A percentile compares a stretch with the other conserved stretches of the same genome.
phyloP scores from a whole-genome alignment of 2,888 invertebrate species.

The Gortyna flavago region DNA sequence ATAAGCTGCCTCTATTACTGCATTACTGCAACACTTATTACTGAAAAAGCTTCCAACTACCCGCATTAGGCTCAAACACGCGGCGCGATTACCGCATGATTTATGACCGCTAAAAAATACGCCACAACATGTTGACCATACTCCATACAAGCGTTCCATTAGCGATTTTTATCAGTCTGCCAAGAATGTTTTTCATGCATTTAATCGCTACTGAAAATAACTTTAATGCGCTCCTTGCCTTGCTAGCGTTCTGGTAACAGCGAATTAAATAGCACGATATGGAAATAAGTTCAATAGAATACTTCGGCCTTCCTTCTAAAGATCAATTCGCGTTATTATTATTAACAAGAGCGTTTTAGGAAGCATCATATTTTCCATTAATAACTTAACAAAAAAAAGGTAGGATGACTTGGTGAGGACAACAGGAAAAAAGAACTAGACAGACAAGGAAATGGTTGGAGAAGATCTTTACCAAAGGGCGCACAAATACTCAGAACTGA shows the following conservation, averaged over 20 bases:
- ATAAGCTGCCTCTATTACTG: slow-evolving; percentile 14
- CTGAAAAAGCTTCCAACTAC: slow-evolving; percentile 35
- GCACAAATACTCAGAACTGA: background rate
- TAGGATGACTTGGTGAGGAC: background rate
- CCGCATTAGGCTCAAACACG: slow-evolving; percentile 33
- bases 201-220: slow-evolving; percentile 59
- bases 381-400: background rate
- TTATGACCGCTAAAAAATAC: slow-evolving; percentile 48
- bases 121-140: slow-evolving; percentile 13
- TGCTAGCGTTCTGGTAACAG: slow-evolving; percentile 36
- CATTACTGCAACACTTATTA: slow-evolving; percentile 24
- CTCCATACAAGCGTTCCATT: slow-evolving; percentile 39
- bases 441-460: background rate
- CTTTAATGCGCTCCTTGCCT: slow-evolving; percentile 36
- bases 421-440: background rate
- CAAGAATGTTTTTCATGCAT: slow-evolving; percentile 33
- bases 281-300: slow-evolving; percentile 37
- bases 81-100: slow-evolving; percentile 37
- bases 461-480: background rate
- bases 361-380: background rate
- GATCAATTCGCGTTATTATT: slow-evolving; percentile 19
- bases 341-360: background rate
- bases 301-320: slow-evolving; percentile 27
- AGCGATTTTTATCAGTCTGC: slow-evolving; percentile 52
- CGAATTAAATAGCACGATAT: slow-evolving; percentile 50